Percentiles rank a stretch among this genome's conserved stretches.
Conservation (phyloP, 2,797 vertebrate genomes). For the Bovichtus diacanthus region DNA sequence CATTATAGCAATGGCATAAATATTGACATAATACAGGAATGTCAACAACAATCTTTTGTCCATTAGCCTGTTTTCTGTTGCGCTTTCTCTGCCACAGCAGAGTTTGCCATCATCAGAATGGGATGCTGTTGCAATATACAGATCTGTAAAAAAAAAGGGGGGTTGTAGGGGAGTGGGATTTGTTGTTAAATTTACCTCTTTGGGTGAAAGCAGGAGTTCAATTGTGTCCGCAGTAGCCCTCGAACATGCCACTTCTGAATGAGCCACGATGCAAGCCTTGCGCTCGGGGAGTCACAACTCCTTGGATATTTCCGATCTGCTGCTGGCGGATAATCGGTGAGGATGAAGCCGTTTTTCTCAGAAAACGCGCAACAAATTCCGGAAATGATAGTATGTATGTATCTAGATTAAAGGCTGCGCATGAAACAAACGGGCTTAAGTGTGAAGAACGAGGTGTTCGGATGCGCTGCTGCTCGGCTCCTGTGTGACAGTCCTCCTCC, state of each 20-base stretch:
- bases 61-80: slow-evolving; percentile 13
- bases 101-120: slow-evolving; percentile 29
- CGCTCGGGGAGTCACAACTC: slow-evolving; percentile 58
- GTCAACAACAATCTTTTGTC: background rate
- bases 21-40: background rate
- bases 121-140: background rate
- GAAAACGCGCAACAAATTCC: background rate
- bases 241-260: slow-evolving; percentile 80
- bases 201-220: slow-evolving; percentile 83
- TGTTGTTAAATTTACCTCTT: slow-evolving; percentile 72
- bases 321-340: background rate
- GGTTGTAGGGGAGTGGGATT: rapidly evolving
- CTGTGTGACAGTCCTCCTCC: slow-evolving; percentile 40
- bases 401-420: background rate
- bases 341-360: background rate
- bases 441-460: slow-evolving; percentile 7
- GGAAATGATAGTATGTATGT: no score
- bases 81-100: slow-evolving; percentile 17
- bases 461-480: slow-evolving; percentile 46
- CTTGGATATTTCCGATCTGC: slow-evolving; percentile 41
- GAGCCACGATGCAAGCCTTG: slow-evolving; percentile 79
- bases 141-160: rapidly evolving
- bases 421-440: background rate
- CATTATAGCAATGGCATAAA: rapidly evolving
- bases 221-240: slow-evolving; percentile 69